Evolutionary conservation across 2,113 vertebrate species (phyloP).

Genomic region (Clarias magur): DNA sequence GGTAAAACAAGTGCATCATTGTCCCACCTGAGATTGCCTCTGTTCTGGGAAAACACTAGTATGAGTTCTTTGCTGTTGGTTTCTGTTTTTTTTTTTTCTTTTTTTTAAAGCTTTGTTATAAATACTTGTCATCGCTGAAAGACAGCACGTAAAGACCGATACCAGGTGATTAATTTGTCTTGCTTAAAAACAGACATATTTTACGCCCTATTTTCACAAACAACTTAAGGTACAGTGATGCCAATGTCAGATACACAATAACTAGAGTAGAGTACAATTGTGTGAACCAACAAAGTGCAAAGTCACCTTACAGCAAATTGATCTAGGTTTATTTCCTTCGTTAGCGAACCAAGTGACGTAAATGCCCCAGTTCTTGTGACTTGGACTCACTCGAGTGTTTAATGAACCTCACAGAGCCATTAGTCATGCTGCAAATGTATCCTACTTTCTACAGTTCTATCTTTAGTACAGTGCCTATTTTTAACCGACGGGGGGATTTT

Average conservation of each 20-base stretch:
- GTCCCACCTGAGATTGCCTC: constrained; percentile 61
- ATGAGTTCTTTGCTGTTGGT: constrained; percentile 23
- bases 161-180: constrained; percentile 4
- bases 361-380: constrained; percentile 17
- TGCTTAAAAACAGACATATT: neutral
- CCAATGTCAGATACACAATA: neutral
- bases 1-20: constrained; percentile 69
- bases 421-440: constrained; percentile 40
- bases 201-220: neutral
- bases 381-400: constrained; percentile 36
- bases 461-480: constrained; percentile 32
- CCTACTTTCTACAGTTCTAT: constrained; percentile 23
- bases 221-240: neutral
- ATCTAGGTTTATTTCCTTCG: neutral
- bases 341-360: constrained; percentile 14
- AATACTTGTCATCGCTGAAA: neutral
- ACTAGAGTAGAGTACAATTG: neutral
- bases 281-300: neutral
- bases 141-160: constrained; percentile 24
- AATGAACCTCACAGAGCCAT: constrained; percentile 39
- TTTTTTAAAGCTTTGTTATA: neutral
- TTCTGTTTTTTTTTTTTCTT: constrained; percentile 31
- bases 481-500: constrained; percentile 38
- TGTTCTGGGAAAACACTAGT: constrained; percentile 58
- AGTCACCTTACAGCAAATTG: neutral